phyloP scores from a whole-genome alignment of 1,140 invertebrate genomes.

The Brachionus plicatilis region DNA sequence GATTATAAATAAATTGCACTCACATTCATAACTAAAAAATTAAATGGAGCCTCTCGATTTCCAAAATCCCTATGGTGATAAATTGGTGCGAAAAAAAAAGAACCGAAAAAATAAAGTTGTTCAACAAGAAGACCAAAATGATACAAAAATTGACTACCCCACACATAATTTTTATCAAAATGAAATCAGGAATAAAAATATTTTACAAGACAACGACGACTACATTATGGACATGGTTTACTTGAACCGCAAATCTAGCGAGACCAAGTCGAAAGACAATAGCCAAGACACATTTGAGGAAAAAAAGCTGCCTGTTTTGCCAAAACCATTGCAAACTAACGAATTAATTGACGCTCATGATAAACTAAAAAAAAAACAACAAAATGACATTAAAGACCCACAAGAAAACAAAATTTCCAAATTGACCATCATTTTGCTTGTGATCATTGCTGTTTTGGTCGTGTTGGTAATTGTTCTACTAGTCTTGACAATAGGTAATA shows the following conservation, averaged over 20 bases:
- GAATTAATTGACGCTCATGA: background rate
- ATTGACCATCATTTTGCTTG: background rate
- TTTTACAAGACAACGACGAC: background rate
- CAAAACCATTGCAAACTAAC: background rate
- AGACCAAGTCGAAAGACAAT: background rate
- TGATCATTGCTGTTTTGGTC: background rate
- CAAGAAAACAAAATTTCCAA: background rate
- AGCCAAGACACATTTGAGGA: background rate
- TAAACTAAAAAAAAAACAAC: background rate
- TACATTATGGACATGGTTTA: background rate
- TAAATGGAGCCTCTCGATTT: constrained; percentile 15
- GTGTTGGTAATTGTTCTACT: background rate
- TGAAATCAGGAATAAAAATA: background rate
- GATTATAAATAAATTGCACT: background rate
- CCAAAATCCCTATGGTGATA: background rate
- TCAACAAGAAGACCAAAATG: background rate
- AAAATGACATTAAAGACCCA: background rate
- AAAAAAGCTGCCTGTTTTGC: background rate
- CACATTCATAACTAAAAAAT: background rate
- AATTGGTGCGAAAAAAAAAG: background rate
- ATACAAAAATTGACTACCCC: background rate
- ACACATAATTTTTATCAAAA: background rate
- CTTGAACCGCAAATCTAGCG: background rate
- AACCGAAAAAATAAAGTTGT: background rate
- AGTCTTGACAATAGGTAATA: background rate